phyloP scores from a whole-genome alignment of 2,113 vertebrate species.

The Casuarius casuarius region DNA sequence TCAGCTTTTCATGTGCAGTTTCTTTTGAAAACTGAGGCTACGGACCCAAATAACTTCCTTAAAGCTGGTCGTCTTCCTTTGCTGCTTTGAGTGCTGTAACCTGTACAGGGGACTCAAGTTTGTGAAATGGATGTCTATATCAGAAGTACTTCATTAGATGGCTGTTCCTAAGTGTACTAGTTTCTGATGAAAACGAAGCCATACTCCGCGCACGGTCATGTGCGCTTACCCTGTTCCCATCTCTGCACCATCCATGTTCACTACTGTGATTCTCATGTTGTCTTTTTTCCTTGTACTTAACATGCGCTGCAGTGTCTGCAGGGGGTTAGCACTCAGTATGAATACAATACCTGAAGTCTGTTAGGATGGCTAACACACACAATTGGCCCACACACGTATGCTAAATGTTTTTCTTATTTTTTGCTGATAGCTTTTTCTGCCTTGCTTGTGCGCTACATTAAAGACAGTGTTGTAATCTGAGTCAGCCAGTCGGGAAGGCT shows the following conservation, averaged over 20 bases:
- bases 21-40: not conserved
- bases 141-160: not conserved
- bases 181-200: not conserved
- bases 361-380: not conserved
- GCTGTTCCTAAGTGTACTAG: not conserved
- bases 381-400: not conserved
- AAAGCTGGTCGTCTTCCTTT: not conserved
- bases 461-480: not conserved
- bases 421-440: not conserved
- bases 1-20: not conserved
- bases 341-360: not conserved
- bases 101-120: not conserved
- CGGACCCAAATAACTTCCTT: not conserved
- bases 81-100: not conserved
- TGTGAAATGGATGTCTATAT: accelerated
- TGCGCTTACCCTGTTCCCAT: not conserved
- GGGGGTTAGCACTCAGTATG: not conserved
- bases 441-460: accelerated
- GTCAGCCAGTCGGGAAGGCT: not conserved
- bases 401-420: not conserved
- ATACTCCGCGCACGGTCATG: not conserved
- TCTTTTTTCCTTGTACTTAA: not conserved
- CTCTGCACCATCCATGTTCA: accelerated
- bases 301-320: accelerated
- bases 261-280: not conserved